These are phyloP conservation scores for Lerema accius DNA, from an alignment of 1,140 invertebrate genomes.

Conservation along the genomic window DNA sequence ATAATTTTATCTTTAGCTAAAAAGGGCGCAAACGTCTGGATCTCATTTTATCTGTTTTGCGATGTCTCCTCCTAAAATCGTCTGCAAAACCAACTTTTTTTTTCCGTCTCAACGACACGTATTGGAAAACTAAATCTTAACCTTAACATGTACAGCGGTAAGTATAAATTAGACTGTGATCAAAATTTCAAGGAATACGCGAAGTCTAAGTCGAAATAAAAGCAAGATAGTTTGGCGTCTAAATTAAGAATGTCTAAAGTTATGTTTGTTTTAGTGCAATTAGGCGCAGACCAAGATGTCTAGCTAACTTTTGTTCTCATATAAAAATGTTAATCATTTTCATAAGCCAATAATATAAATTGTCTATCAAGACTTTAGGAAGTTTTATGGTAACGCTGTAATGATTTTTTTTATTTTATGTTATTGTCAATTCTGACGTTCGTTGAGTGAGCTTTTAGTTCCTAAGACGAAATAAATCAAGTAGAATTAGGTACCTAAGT, in stretches of 20 bases:
- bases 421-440: no score
- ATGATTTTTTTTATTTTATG: no score
- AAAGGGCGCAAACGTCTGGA: constrained; percentile 42
- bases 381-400: no score
- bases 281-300: constrained; percentile 51
- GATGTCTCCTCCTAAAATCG: constrained; percentile 62
- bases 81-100: constrained; percentile 49
- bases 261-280: constrained; percentile 45
- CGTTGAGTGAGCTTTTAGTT: no score
- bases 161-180: constrained; percentile 23
- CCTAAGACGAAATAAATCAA: no score
- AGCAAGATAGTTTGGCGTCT: constrained; percentile 33
- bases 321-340: no score
- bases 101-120: constrained; percentile 34
- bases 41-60: constrained; percentile 43
- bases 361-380: no score
- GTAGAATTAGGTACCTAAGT: no score
- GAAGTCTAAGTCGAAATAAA: constrained; percentile 25
- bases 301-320: no score
- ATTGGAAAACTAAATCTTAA: constrained; percentile 28
- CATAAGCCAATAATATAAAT: no score
- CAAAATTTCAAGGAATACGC: constrained; percentile 19
- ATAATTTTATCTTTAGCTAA: no score
- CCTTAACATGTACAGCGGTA: constrained; percentile 9
- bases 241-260: constrained; percentile 38